Base-by-base conservation (phyloP, 2,888 invertebrate genomes). In the Sminthurides aquaticus region DNA sequence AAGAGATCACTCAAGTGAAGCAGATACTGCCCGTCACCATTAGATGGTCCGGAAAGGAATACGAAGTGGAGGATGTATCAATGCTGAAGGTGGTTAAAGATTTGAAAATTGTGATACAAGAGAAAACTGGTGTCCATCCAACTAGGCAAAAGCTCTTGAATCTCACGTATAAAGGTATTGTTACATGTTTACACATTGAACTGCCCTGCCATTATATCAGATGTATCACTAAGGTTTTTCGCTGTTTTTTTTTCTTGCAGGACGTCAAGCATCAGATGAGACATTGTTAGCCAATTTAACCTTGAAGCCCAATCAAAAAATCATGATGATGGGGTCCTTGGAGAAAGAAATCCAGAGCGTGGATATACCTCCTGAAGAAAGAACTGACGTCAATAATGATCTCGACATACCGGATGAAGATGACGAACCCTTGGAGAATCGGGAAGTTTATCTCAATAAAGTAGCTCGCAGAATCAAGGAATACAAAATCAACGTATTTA, bases 281-380 rank as follows among this genome's bases (percentile, higher is more conserved):
- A 85, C 87, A 73, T 84, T 84, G 57, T 80, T 96, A n/a, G 83
- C 85, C 0, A 83, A 85, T 59, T 78, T 95, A 67, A 89, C 88
- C 75, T 80, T 96, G 28, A 94, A 94, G 77, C 86, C 88, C 0
- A 90, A 90, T 64, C 88, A 90, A 71, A 95, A 95, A 79, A 84
- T 97, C 15, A 95, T 97, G 93, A 89, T 97, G 89, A 94, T 97
- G 85, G 97, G 97, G 0, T 95, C 94, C 0, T 81, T 91, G 1
- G 97, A 97, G 77, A 90, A 93, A 75, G 93, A 91, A 62, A 93
- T 94, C 76, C 88, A 87, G 52, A 89, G 89, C 76, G 91, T 89
- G 0, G 86, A 86, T 75, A 85, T 86, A 60, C 86, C 88, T 62
- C 94, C 94, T 0, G 86, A 87, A 66, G 73, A 73, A 20, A 27